Conservation (phyloP, 2,888 invertebrate genomes). For the Mechanitis mazaeus region DNA sequence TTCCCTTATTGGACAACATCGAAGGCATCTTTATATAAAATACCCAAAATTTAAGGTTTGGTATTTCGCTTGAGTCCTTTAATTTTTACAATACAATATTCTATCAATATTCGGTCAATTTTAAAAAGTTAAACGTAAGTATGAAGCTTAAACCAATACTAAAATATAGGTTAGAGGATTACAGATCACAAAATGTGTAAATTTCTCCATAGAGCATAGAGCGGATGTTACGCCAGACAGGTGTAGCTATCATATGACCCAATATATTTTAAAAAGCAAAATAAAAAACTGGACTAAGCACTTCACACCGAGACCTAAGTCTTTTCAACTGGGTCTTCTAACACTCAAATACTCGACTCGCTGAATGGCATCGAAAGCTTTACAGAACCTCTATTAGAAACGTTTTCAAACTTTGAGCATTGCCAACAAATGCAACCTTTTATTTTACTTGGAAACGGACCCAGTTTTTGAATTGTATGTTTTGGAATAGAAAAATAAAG, state of each 20-base stretch:
- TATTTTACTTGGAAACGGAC: neutral
- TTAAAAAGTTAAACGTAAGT: no score
- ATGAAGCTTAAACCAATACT: no score
- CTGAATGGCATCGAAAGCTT: slow-evolving; percentile 6
- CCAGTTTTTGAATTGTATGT: slow-evolving; percentile 4
- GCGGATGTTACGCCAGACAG: no score
- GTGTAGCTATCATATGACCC: no score
- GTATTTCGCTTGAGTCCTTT: no score
- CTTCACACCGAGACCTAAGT: neutral
- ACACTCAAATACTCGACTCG: slow-evolving; percentile 1
- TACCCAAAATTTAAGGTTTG: no score
- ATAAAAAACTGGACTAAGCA: neutral
- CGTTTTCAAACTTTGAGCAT: slow-evolving; percentile 5
- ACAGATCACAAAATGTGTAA: no score
- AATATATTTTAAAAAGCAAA: neutral
- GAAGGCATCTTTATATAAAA: no score
- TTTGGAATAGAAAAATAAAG: slow-evolving; percentile 2
- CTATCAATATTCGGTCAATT: no score
- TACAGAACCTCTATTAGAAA: slow-evolving; percentile 6
- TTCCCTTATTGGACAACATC: no score
- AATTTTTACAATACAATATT: neutral
- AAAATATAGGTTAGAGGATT: no score
- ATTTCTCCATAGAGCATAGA: no score
- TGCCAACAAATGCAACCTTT: slow-evolving; percentile 5
- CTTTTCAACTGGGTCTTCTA: neutral